Conservation (phyloP, 2,797 vertebrate species). For the Crocidura indochinensis region DNA sequence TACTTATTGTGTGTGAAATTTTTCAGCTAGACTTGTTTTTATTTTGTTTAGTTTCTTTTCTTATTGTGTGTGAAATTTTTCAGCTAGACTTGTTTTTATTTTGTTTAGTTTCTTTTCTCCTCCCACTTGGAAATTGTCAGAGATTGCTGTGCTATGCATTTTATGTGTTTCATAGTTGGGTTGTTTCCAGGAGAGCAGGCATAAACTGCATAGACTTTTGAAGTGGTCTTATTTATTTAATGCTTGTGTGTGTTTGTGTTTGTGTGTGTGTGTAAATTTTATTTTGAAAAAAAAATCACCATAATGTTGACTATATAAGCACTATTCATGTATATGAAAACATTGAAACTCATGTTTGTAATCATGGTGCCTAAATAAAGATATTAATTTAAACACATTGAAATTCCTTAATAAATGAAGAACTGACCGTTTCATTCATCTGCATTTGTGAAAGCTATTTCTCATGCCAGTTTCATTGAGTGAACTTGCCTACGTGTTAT, state of each 20-base stretch:
- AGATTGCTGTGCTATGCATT: background rate
- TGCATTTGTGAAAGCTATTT: background rate
- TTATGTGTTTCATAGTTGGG: background rate
- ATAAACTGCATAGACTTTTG: background rate
- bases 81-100: background rate
- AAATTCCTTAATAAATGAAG: constrained; percentile 1
- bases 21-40: background rate
- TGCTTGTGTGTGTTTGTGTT: too few relatives aligned
- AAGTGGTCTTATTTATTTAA: background rate
- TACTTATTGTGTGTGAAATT: background rate
- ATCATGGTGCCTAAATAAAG: too few relatives aligned
- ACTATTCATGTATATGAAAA: background rate
- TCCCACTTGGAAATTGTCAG: background rate
- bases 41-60: background rate
- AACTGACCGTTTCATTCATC: background rate
- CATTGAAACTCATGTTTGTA: too few relatives aligned
- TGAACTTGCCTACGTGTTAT: background rate
- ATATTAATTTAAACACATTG: background rate
- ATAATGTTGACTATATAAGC: background rate
- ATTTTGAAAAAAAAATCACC: background rate
- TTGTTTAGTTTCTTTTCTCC: background rate
- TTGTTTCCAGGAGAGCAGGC: background rate
- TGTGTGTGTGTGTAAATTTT: background rate
- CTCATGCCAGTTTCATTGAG: background rate
- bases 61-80: background rate